Base-by-base conservation (phyloP, 2,113 vertebrate species). In the Eudyptes chrysolophus region DNA sequence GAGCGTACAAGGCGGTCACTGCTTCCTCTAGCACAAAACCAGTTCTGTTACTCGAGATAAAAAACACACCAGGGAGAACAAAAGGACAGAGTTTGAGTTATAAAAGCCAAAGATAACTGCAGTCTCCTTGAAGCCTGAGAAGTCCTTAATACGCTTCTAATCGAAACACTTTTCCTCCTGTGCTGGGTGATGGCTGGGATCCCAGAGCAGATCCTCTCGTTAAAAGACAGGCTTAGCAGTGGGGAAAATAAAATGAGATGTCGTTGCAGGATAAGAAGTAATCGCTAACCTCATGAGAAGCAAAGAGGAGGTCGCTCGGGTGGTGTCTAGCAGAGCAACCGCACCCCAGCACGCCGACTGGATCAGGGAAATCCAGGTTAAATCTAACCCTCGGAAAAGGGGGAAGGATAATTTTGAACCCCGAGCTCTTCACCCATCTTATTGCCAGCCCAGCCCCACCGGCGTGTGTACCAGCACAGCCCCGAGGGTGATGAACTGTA, bases 51-150 rank as follows among this genome's bases (percentile, higher is more conserved):
- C 87, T 89, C 2, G 5, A 89, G 71, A 94, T 18, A 5, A 60
- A 71, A 83, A 44, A 51, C 30, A 32, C 46, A 78, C 20, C 62
- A 54, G 46, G 78, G 54, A 97, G 82, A 95, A 93, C 74, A 90
- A 70, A 94, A 92, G 66, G 75, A 64, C 40, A 62, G 92, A 69
- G 90, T 69, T 83, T 69, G 89, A 91, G 38, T 30, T 80, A 34
- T 20, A 90, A 70, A 91, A 94, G 85, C 96, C 94, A 96, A 95
- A 96, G 92, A 92, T 84, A 95, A 89, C 81, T 21, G n/a, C 0
- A 0, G 64, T 54, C 84, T 94, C 54, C 75, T 85, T 85, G 81
- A 94, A 87, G 42, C 75, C 60, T 30, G 14, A 38, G 34, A 90
- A 94, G 40, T 84, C 81, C 92, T 95, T 74, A 58, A 71, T 83